These are phyloP conservation scores for Lethenteron camtschaticum DNA, from an alignment of 2,113 vertebrate genomes.

Conservation along the genomic window DNA sequence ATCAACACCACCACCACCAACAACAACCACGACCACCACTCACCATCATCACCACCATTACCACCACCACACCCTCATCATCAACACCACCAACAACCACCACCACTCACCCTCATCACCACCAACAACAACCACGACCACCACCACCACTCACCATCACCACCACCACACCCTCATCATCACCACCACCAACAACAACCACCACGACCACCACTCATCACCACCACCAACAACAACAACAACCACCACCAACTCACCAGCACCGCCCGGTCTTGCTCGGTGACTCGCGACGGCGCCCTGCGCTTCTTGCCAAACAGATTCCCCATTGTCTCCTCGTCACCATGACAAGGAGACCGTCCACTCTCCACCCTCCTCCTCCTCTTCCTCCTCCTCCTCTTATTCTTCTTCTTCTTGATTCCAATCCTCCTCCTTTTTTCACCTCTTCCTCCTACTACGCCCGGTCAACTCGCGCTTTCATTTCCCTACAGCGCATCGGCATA, in stretches of 20 bases:
- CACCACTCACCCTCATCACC: slow-evolving; percentile 23
- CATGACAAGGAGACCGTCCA: slow-evolving; percentile 9
- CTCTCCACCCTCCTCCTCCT: no score
- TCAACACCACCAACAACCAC: background rate
- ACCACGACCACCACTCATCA: slow-evolving; percentile 28
- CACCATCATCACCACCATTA: slow-evolving; percentile 23
- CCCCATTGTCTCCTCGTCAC: slow-evolving; percentile 46
- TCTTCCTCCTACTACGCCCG: background rate
- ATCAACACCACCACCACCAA: background rate
- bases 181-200: no score
- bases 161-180: background rate
- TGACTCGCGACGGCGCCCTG: slow-evolving; percentile 37
- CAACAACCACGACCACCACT: slow-evolving; percentile 11
- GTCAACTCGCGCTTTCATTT: no score
- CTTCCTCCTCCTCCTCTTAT: background rate
- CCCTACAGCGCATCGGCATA: no score
- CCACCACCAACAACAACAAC: slow-evolving; percentile 13
- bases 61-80: no score
- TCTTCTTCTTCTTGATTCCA: background rate
- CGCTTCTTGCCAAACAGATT: slow-evolving; percentile 62
- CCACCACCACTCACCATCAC: slow-evolving; percentile 34
- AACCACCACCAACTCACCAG: slow-evolving; percentile 29
- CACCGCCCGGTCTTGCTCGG: slow-evolving; percentile 58
- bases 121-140: slow-evolving; percentile 17
- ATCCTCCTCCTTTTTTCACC: background rate